Evolutionary conservation across 2,113 vertebrate species (phyloP).

Genomic region (Dromiciops gliroides): DNA sequence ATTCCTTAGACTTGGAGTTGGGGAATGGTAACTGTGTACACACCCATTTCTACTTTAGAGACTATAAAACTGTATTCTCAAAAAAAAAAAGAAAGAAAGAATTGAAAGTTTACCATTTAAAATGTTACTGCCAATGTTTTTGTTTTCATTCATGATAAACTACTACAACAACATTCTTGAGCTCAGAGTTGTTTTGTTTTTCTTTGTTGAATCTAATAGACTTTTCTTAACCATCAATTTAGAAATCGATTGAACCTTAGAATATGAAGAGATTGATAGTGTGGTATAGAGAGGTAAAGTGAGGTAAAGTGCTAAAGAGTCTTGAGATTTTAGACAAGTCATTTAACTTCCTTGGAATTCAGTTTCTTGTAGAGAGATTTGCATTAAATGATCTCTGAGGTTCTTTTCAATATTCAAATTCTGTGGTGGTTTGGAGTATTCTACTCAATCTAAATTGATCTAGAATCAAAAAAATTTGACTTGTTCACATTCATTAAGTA

Average conservation of each 20-base stretch:
- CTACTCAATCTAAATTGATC: neutral
- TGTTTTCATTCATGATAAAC: neutral
- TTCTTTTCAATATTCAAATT: slow-evolving; percentile 68
- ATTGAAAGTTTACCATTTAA: neutral
- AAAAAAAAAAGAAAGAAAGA: neutral
- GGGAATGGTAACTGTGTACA: neutral
- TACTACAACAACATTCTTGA: neutral
- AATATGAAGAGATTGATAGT: neutral
- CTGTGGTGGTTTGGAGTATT: slow-evolving; percentile 25
- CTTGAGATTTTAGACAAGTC: neutral
- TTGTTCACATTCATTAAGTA: neutral
- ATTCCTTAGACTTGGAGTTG: neutral
- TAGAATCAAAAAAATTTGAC: neutral
- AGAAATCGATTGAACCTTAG: neutral
- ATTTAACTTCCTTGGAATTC: neutral
- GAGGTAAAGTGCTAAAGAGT: neutral
- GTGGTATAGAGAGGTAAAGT: neutral
- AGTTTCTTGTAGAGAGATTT: slow-evolving; percentile 47
- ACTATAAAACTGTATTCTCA: slow-evolving; percentile 17
- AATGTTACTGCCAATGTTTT: neutral
- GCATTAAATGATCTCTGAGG: slow-evolving; percentile 68
- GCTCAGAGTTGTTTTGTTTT: neutral
- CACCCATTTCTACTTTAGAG: neutral
- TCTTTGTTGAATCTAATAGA: neutral
- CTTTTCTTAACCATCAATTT: neutral